Evolutionary conservation across 2,797 vertebrate species (phyloP), one percentile per base, ranked within the genome.

Genomic region (Enteromius viviparus): DNA sequence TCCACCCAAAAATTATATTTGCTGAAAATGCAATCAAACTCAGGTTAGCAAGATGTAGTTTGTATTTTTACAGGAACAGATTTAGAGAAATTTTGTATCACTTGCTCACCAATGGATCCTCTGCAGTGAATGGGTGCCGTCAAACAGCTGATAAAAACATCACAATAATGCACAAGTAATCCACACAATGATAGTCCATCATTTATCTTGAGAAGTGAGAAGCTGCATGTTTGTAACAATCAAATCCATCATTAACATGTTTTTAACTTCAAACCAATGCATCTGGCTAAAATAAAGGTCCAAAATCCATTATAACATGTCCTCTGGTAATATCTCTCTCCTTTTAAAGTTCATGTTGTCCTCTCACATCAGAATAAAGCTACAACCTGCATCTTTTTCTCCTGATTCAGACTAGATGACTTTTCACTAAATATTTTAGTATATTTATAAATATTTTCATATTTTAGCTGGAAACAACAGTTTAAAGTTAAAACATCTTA

Each of bases 71-170:
- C 14, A 14, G 58, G 4, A 15, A 62, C 5, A 15, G 5, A 14
- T 62, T 14, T 55, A n/a, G 9, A 55, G 9, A 55, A 55, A 55
- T 34, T 34, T 3, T 34, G 34, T 34, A 34, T 14, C 10, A 60
- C 23, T 29, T 29, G 12, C 58, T 62, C 23, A 14, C 5, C 11
- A 29, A 8, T 29, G 12, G 23, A 62, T 29, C 23, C 11, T 62
- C 58, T 62, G 23, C 23, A 62, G 58, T 62, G 58, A 62, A 62
- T 62, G 26, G 60, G 60, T 62, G 60, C 60, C 26, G 23, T 62
- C 58, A 62, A 29, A 62, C 23, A 62, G 11, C 23, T 62, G 23
- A 62, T 62, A 2, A 60, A 26, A 26, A 60, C 58, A 62, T 29
- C 58, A 62, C 58, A 14, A 29, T 29, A 15, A 62, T 62, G 3